Conservation (phyloP, 1,140 invertebrate genomes). For the Neodiprion virginianus region DNA sequence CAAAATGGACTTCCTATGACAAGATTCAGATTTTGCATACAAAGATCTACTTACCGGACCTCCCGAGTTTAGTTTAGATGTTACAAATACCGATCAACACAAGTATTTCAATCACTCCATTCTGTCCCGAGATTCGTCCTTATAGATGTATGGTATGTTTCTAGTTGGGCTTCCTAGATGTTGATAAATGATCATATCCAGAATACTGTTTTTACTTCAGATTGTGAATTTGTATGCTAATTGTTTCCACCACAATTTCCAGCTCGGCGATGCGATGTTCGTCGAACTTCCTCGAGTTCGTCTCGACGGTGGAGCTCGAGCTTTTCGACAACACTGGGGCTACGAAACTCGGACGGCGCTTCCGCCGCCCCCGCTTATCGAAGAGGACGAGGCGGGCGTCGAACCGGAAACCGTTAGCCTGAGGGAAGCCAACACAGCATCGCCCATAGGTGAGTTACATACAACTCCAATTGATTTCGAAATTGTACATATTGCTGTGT, state of each 20-base stretch:
- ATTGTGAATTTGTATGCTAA: too few species aligned
- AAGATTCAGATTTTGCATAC: too few species aligned
- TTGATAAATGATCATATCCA: too few species aligned
- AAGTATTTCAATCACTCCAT: too few species aligned
- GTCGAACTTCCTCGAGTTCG: slow-evolving; percentile 72
- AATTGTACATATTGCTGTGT: background rate
- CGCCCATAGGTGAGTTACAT: slow-evolving; percentile 63
- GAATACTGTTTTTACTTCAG: too few species aligned
- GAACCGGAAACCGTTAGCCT: slow-evolving; percentile 64
- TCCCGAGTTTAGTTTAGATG: too few species aligned
- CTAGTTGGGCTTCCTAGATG: too few species aligned
- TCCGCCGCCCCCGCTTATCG: slow-evolving; percentile 72
- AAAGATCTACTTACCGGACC: too few species aligned
- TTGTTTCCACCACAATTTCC: slow-evolving; percentile 26
- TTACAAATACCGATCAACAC: too few species aligned
- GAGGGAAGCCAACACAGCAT: slow-evolving; percentile 62
- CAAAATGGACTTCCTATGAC: too few species aligned
- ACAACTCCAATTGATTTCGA: slow-evolving; percentile 16
- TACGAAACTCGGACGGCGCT: slow-evolving; percentile 67
- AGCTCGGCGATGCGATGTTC: slow-evolving; percentile 69
- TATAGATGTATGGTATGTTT: too few species aligned
- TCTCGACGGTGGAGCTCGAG: slow-evolving; percentile 70
- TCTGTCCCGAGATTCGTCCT: too few species aligned
- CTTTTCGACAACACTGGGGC: slow-evolving; percentile 69
- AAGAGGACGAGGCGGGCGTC: slow-evolving; percentile 68